Evolutionary conservation across 2,113 vertebrate species (phyloP), one percentile per base, ranked within the genome.

Genomic region (Excalfactoria chinensis): DNA sequence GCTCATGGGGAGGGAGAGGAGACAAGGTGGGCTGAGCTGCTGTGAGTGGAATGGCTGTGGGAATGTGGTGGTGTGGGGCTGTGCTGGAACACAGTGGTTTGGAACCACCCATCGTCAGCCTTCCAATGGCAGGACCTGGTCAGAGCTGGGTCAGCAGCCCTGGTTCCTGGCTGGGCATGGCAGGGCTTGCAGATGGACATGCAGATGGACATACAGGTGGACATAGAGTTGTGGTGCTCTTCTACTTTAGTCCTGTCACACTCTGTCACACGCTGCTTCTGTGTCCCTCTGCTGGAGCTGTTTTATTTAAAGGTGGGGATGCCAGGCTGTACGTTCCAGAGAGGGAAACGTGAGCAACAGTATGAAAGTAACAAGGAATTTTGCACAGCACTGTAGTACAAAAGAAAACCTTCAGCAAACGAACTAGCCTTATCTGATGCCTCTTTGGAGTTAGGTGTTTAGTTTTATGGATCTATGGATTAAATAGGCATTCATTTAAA

Each of bases 81-180:
- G 48, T 49, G 48, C 21, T 49, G 48, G 48, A n/a, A n/a, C n/a
- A n/a, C n/a, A n/a, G n/a, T 5, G 48, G 9, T 19, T 51, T 34
- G 15, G 81, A 48, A 64, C 69, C 64, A 6, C 9, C 16, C 44
- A 34, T 55, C 59, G 75, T 60, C 1, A 28, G 22, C 43, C 23
- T 6, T 3, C 34, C 10, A 19, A 8, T 0, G 55, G 2, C 74
- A 84, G 88, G 62, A 8, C 23, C 73, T 32, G 48, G 48, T 49
- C 11, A 49, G 48, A 49, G 48, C 34, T 2, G 13, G 3, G 15
- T 37, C 43, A 23, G 19, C 23, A 32, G 0, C 14, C n/a, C 4
- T 0, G 5, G 30, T 0, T 19, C 37, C 30, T 32, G 1, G 0
- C 0, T 12, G 23, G 22, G 21, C 48, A 23, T 6, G 20, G 48